Conservation (phyloP, 2,888 invertebrate species). For the Mystacides longicornis region DNA sequence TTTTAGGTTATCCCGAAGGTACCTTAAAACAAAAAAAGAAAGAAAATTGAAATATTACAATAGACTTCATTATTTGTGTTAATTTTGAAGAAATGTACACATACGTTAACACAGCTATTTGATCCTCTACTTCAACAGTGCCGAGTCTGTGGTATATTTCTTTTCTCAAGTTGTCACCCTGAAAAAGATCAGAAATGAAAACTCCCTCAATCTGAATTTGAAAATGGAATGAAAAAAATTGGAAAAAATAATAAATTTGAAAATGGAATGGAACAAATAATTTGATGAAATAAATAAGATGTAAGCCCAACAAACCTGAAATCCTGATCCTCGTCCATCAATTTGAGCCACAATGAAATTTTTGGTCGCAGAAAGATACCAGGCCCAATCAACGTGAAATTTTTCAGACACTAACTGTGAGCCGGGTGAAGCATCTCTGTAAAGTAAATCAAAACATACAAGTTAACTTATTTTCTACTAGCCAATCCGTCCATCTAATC, state of each 20-base stretch:
- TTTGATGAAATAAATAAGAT: neutral
- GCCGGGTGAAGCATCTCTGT: slow-evolving; percentile 72
- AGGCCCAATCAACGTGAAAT: slow-evolving; percentile 75
- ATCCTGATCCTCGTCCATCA: slow-evolving; percentile 83
- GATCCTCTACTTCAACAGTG: slow-evolving; percentile 70
- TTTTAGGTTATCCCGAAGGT: slow-evolving; percentile 68
- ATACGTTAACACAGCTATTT: slow-evolving; percentile 60
- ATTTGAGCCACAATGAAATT: slow-evolving; percentile 83
- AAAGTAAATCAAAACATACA: too few relatives aligned
- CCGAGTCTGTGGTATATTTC: slow-evolving; percentile 68
- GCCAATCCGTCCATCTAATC: too few relatives aligned
- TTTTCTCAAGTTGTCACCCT: slow-evolving; percentile 68
- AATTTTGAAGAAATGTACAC: slow-evolving; percentile 27
- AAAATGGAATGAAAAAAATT: neutral
- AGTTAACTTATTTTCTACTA: too few relatives aligned
- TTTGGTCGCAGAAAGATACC: slow-evolving; percentile 73
- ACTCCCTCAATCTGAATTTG: neutral
- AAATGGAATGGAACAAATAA: neutral
- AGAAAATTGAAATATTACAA: neutral
- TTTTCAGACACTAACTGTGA: slow-evolving; percentile 77
- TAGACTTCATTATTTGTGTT: neutral
- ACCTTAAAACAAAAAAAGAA: slow-evolving; percentile 38
- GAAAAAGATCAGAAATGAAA: slow-evolving; percentile 29
- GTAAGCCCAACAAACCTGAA: slow-evolving; percentile 35
- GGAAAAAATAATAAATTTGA: neutral